These are phyloP conservation scores for Plumapathes pennacea DNA, from an alignment of 92 coral and sea anemone genomes.

Conservation along the genomic window DNA sequence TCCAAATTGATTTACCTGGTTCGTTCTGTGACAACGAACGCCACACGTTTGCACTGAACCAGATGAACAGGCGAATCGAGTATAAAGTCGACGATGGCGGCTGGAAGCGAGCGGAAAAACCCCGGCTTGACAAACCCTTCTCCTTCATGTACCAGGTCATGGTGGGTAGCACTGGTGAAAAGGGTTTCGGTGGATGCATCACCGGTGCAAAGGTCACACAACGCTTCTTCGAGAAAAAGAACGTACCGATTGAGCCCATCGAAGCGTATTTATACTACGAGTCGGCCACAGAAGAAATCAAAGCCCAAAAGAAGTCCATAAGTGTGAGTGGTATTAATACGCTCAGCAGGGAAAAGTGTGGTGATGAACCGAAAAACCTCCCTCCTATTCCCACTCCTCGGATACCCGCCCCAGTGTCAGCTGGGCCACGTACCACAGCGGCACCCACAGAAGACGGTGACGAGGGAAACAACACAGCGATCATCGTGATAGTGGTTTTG, in stretches of 20 bases:
- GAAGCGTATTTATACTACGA: slow-evolving; percentile 44
- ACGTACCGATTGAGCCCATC: slow-evolving; percentile 57
- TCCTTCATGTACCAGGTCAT: slow-evolving; percentile 35
- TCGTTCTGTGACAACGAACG: slow-evolving; percentile 52
- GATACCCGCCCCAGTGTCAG: slow-evolving; percentile 25
- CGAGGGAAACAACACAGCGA: slow-evolving; percentile 53
- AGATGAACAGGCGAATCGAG: slow-evolving; percentile 32
- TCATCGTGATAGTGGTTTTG: slow-evolving; percentile 70
- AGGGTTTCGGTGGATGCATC: slow-evolving; percentile 69
- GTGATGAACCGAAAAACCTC: slow-evolving; percentile 46
- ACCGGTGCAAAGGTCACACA: slow-evolving; percentile 77
- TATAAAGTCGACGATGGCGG: slow-evolving; percentile 48
- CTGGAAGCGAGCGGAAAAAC: background rate
- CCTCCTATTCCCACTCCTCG: slow-evolving; percentile 60
- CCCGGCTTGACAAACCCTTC: slow-evolving; percentile 36
- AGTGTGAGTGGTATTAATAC: background rate
- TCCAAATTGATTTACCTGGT: slow-evolving; percentile 10
- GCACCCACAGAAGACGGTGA: slow-evolving; percentile 24
- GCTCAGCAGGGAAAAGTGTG: slow-evolving; percentile 44
- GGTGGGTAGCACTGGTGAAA: slow-evolving; percentile 46
- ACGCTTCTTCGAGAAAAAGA: slow-evolving; percentile 12
- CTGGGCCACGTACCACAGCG: background rate
- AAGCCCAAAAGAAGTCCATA: slow-evolving; percentile 9
- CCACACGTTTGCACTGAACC: slow-evolving; percentile 57
- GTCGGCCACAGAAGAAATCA: slow-evolving; percentile 10